These are phyloP conservation scores for Bombus pyrosoma DNA, from an alignment of 1,140 invertebrate genomes.

Conservation along the genomic window DNA sequence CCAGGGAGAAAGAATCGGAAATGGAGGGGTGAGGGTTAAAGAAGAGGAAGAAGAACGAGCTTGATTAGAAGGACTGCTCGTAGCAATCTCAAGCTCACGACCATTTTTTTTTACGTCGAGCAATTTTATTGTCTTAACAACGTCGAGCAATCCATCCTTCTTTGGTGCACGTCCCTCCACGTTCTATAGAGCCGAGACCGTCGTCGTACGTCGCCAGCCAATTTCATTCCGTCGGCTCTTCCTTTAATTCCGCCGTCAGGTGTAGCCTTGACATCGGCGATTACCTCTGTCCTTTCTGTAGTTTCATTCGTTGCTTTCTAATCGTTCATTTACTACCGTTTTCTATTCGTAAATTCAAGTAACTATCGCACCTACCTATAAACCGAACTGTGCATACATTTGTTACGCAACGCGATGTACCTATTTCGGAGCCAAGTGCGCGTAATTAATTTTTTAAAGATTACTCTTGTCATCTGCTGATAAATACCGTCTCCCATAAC, in stretches of 20 bases:
- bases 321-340: neutral
- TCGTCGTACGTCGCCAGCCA: constrained; percentile 71
- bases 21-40: neutral
- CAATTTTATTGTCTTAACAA: constrained; percentile 77
- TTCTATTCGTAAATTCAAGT: too few species aligned
- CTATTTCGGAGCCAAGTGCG: too few species aligned
- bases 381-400: too few species aligned
- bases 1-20: neutral
- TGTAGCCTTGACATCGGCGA: constrained; percentile 15
- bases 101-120: constrained; percentile 61
- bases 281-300: neutral
- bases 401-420: too few species aligned
- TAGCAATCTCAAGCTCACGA: constrained; percentile 66
- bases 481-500: neutral
- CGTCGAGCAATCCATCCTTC: constrained; percentile 61
- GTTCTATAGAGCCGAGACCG: constrained; percentile 50
- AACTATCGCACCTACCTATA: neutral
- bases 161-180: neutral
- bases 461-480: too few species aligned
- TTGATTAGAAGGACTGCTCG: constrained; percentile 74
- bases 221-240: constrained; percentile 72
- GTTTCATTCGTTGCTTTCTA: neutral
- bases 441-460: too few species aligned
- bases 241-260: constrained; percentile 46
- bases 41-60: constrained; percentile 15